A percentile compares a stretch with the other conserved stretches of the same genome.
phyloP scores from a whole-genome alignment of 2,797 vertebrate genomes.

The Microctenopoma lineatum region DNA sequence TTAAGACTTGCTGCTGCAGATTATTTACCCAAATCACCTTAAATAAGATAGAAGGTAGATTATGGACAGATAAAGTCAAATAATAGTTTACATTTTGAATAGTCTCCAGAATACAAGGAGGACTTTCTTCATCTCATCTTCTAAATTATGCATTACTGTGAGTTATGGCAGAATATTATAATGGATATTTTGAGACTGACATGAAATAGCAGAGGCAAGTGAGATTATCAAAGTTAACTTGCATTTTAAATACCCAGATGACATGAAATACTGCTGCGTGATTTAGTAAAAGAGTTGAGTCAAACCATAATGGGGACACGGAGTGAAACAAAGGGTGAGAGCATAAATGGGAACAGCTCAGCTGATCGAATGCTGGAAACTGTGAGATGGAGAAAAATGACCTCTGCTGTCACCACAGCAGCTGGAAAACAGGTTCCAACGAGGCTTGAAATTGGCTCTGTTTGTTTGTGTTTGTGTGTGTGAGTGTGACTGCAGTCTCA shows the following conservation, averaged over 20 bases:
- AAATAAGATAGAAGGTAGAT: conserved; percentile 44
- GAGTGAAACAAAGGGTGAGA: conserved; percentile 19
- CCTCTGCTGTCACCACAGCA: conserved; percentile 54
- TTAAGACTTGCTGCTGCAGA: conserved; percentile 51
- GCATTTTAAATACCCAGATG: not conserved
- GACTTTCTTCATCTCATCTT: conserved; percentile 23
- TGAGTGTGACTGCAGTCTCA: conserved; percentile 10
- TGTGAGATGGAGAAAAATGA: conserved; percentile 41
- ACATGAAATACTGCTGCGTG: not conserved
- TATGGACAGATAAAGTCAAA: conserved; percentile 44
- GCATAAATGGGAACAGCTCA: conserved; percentile 36
- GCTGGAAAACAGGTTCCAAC: conserved; percentile 60
- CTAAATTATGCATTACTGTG: conserved; percentile 5
- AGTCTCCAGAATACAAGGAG: not conserved
- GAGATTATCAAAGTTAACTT: conserved; percentile 1
- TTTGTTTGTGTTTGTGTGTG: conserved; percentile 49
- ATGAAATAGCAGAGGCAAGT: not conserved
- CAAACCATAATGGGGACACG: not conserved
- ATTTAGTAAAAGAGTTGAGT: not conserved
- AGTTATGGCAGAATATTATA: not conserved
- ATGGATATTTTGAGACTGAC: not conserved
- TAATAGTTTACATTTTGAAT: conserved; percentile 50
- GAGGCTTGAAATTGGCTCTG: conserved; percentile 63
- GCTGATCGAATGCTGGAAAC: conserved; percentile 41
- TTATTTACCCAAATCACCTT: conserved; percentile 62